Percentiles rank a stretch among this genome's conserved stretches.
phyloP scores from a whole-genome alignment of 2,797 vertebrate species.

The Trematomus bernacchii region DNA sequence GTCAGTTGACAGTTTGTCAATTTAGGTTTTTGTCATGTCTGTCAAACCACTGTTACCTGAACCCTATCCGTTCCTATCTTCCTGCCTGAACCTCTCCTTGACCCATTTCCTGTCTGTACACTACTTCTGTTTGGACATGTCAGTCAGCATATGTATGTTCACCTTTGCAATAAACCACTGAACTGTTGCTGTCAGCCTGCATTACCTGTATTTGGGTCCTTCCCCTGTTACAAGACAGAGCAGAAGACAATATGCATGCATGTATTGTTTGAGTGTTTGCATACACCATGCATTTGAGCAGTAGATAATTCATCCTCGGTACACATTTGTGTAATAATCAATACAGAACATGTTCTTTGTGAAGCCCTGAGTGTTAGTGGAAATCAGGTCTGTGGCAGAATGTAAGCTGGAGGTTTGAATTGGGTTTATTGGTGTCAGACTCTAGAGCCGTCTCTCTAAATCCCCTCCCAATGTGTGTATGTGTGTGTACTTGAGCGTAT shows the following conservation, averaged over 20 bases:
- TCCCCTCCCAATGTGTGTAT: conserved; percentile 41
- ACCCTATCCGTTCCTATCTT: background rate
- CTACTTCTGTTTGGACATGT: conserved; percentile 4
- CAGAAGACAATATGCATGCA: conserved; percentile 1
- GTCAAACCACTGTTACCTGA: background rate
- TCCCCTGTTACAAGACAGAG: background rate
- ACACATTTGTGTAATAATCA: conserved; percentile 49
- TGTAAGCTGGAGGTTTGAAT: conserved; percentile 56
- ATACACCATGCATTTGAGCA: conserved; percentile 21
- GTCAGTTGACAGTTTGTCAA: background rate
- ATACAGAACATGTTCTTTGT: conserved; percentile 39
- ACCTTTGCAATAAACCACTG: background rate
- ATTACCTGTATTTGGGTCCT: background rate
- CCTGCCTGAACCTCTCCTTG: background rate
- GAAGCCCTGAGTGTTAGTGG: conserved; percentile 32
- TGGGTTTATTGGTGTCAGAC: conserved; percentile 62
- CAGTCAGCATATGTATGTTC: background rate
- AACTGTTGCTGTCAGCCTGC: background rate
- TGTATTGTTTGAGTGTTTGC: conserved; percentile 47
- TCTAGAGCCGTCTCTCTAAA: conserved; percentile 42
- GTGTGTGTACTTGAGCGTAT: conserved; percentile 8
- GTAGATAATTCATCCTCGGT: conserved; percentile 19
- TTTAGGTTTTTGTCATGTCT: background rate
- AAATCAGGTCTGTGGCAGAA: conserved; percentile 34
- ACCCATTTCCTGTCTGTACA: too few relatives aligned